Evolutionary conservation across 2,113 vertebrate species (phyloP).

Genomic region (Misgurnus mizolepis): DNA sequence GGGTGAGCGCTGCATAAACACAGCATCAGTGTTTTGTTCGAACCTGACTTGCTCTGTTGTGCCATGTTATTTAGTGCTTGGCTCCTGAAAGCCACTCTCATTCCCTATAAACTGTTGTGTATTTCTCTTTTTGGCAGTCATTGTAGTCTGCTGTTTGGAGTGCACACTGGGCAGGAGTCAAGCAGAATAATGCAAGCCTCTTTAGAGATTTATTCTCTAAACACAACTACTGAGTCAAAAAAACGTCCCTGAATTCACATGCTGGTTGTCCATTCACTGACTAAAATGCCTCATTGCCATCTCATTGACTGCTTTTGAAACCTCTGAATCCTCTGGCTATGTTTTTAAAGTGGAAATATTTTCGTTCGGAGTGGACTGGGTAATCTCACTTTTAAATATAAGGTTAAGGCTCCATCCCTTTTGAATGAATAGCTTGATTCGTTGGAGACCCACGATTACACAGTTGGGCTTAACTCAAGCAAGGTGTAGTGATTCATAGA

Average conservation of each 20-base stretch:
- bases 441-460: conserved; percentile 18
- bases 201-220: conserved; percentile 35
- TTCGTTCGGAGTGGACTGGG: background rate
- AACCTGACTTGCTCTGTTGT: conserved; percentile 34
- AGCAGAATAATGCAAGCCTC: conserved; percentile 26
- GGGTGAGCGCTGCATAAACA: conserved; percentile 10
- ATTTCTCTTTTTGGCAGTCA: conserved; percentile 41
- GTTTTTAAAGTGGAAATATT: conserved; percentile 10
- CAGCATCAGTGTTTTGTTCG: conserved; percentile 41
- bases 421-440: conserved; percentile 12
- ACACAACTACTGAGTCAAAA: conserved; percentile 37
- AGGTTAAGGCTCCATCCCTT: conserved; percentile 20
- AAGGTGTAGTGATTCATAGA: conserved; percentile 4
- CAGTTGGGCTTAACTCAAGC: conserved; percentile 14
- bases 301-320: conserved; percentile 13
- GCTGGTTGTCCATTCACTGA: conserved; percentile 18
- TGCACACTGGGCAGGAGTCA: conserved; percentile 32
- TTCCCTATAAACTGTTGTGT: conserved; percentile 33
- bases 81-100: background rate
- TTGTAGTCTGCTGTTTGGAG: conserved; percentile 28
- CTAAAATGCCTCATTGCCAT: background rate
- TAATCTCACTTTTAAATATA: conserved; percentile 14
- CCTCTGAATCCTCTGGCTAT: background rate
- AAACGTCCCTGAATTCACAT: conserved; percentile 27
- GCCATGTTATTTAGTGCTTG: conserved; percentile 23